Percentiles rank a stretch among this genome's conserved stretches.
phyloP scores from a whole-genome alignment of 2,888 invertebrate species.

The Allophyes oxyacanthae region DNA sequence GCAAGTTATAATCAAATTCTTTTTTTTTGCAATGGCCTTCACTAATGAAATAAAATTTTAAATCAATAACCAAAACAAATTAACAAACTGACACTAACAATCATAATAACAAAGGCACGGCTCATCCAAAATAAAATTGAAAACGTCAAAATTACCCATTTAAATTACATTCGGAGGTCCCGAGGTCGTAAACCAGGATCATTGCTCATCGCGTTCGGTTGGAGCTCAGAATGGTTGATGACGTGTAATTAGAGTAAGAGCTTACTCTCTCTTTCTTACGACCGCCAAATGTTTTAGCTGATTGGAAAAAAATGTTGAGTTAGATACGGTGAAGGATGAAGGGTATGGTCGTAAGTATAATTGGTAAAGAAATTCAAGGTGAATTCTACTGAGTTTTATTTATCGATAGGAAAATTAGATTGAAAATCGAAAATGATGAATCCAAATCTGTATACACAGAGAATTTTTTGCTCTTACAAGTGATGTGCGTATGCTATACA shows the following conservation, averaged over 20 bases:
- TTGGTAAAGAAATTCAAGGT: neutral
- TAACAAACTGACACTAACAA: conserved; percentile 6
- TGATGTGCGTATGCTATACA: too few relatives aligned
- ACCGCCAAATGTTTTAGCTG: conserved; percentile 47
- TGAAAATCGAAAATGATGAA: too few relatives aligned
- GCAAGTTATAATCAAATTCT: too few relatives aligned
- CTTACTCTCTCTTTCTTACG: conserved; percentile 32
- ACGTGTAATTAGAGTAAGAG: conserved; percentile 45
- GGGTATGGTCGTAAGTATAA: neutral
- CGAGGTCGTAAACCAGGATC: conserved; percentile 42
- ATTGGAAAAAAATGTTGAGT: conserved; percentile 41
- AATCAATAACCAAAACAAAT: neutral
- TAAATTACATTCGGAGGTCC: conserved; percentile 49
- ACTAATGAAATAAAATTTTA: neutral
- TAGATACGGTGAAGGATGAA: conserved; percentile 14
- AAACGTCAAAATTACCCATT: conserved; percentile 39
- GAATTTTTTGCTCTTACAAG: too few relatives aligned
- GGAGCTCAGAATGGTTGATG: conserved; percentile 41
- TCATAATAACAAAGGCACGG: conserved; percentile 1
- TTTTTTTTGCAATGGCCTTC: too few relatives aligned
- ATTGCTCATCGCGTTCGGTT: conserved; percentile 44
- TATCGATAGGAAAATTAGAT: too few relatives aligned
- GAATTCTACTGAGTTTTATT: too few relatives aligned
- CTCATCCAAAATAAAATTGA: conserved; percentile 26
- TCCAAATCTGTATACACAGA: too few relatives aligned